A percentile compares a stretch with the other conserved stretches of the same genome.
These are phyloP conservation scores for Spodoptera picta DNA, from an alignment of 2,888 invertebrate genomes.

Conservation along the genomic window DNA sequence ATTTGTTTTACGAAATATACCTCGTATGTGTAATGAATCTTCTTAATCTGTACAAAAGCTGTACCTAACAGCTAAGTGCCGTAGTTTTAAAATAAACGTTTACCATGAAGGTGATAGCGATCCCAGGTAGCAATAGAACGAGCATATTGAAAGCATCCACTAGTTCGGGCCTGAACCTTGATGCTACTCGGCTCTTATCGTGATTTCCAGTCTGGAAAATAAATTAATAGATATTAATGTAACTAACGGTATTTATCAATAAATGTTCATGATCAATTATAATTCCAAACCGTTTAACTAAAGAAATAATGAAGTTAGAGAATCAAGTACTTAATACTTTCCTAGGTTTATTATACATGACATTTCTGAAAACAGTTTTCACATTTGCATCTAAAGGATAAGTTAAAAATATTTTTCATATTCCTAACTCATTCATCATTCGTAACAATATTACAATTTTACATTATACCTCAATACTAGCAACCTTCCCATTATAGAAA, in stretches of 20 bases:
- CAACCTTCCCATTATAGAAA: slow-evolving; percentile 33
- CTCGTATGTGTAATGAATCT: neutral
- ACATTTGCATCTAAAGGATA: neutral
- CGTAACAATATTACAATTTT: slow-evolving; percentile 1
- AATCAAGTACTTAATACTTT: too few species aligned
- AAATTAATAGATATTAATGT: neutral
- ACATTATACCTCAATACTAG: slow-evolving; percentile 15
- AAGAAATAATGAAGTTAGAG: too few species aligned
- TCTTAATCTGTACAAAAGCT: neutral
- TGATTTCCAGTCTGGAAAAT: slow-evolving; percentile 91
- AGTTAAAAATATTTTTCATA: neutral
- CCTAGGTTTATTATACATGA: too few species aligned
- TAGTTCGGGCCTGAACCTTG: slow-evolving; percentile 90
- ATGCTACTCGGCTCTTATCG: slow-evolving; percentile 91
- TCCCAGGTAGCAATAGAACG: slow-evolving; percentile 94
- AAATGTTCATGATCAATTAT: too few species aligned
- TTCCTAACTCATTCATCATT: slow-evolving; percentile 10
- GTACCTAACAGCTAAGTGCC: neutral
- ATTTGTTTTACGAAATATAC: neutral
- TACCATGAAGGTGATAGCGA: slow-evolving; percentile 94
- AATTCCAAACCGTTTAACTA: too few species aligned
- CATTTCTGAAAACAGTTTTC: too few species aligned
- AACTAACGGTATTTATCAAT: too few species aligned
- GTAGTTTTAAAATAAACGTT: slow-evolving; percentile 34
- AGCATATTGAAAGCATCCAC: slow-evolving; percentile 95